Evolutionary conservation across 2,113 vertebrate genomes (phyloP).

Genomic region (Meles meles): DNA sequence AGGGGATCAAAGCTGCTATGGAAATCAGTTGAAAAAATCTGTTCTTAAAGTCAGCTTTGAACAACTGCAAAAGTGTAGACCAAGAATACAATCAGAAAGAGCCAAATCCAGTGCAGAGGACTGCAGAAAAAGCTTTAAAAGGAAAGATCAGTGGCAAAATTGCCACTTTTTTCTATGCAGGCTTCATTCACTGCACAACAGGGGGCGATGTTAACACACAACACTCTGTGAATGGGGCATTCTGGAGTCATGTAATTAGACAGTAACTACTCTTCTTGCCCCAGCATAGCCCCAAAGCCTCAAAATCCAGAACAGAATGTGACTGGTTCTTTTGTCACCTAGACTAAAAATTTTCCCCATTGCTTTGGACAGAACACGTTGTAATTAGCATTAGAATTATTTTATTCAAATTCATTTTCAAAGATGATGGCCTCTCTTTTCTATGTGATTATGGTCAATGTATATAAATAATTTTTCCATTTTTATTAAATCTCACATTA

Average conservation of each 20-base stretch:
- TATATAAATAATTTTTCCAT: neutral
- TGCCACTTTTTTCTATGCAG: neutral
- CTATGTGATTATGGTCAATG: neutral
- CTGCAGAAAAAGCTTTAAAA: neutral
- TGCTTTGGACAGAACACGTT: neutral
- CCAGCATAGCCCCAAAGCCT: neutral
- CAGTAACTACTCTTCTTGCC: too few relatives aligned
- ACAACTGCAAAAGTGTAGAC: neutral
- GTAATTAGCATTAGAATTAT: neutral
- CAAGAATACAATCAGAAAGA: neutral
- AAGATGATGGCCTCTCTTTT: neutral
- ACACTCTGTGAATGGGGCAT: fast-evolving
- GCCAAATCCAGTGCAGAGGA: neutral
- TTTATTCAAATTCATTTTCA: neutral
- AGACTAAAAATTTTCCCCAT: neutral
- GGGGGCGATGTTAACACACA: neutral
- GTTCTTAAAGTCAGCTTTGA: constrained; percentile 31
- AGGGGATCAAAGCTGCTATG: neutral
- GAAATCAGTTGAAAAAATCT: neutral
- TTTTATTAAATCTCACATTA: neutral
- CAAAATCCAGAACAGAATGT: neutral
- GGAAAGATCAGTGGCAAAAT: neutral
- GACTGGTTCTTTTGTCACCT: neutral
- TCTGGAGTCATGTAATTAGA: neutral
- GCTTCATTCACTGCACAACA: neutral